Conservation (phyloP, 2,888 invertebrate species). For the Vesta saturnalis region DNA sequence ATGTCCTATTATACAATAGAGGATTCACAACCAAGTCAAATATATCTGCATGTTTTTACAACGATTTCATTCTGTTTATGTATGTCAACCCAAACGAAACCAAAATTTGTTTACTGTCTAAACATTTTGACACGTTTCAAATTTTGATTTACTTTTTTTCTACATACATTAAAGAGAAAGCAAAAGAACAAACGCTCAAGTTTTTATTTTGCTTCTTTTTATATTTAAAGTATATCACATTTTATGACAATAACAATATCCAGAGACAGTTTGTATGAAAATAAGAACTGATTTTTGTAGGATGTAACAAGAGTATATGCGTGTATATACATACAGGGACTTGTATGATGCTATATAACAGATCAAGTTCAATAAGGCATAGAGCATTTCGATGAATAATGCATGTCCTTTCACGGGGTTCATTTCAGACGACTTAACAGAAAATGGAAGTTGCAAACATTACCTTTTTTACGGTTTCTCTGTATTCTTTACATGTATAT, state of each 20-base stretch:
- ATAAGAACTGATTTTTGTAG: not conserved
- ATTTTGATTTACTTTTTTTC: too few species aligned
- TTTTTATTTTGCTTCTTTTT: too few species aligned
- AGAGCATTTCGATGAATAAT: conserved; percentile 38
- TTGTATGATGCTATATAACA: conserved; percentile 22
- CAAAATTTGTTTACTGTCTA: too few species aligned
- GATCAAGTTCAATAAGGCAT: conserved; percentile 33
- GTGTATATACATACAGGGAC: not conserved
- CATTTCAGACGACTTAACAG: conserved; percentile 39
- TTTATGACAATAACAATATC: not conserved
- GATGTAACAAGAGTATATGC: not conserved
- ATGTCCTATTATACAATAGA: conserved; percentile 28
- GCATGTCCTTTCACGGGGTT: conserved; percentile 37
- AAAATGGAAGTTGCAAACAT: conserved; percentile 36
- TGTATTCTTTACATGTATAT: not conserved
- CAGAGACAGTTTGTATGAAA: not conserved
- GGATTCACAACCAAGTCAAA: conserved; percentile 20
- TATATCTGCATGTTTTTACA: not conserved
- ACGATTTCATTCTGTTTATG: too few species aligned
- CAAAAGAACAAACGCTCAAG: too few species aligned
- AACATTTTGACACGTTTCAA: too few species aligned
- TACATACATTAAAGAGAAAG: too few species aligned
- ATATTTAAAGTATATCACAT: not conserved
- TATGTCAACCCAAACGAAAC: too few species aligned
- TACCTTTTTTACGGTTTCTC: conserved; percentile 18